phyloP scores from a whole-genome alignment of 1,140 invertebrate genomes.

The Temnothorax curvispinosus region DNA sequence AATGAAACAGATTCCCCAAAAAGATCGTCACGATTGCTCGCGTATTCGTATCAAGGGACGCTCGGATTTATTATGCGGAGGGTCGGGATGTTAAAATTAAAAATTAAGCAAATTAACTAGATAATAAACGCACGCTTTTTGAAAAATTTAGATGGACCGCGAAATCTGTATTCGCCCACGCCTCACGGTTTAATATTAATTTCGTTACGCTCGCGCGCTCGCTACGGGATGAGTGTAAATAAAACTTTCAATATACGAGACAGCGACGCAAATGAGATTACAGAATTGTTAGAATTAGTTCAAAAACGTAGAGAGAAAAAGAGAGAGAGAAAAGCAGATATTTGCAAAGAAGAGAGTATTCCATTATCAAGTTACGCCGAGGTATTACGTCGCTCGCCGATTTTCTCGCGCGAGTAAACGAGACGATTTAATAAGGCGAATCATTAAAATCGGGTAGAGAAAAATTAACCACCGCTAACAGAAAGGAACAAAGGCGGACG shows the following conservation, averaged over 20 bases:
- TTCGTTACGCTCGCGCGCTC: background rate
- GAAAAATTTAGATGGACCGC: conserved; percentile 7
- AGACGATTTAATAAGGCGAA: conserved; percentile 38
- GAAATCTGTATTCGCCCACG: conserved; percentile 29
- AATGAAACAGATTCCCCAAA: background rate
- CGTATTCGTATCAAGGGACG: background rate
- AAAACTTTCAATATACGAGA: conserved; percentile 56
- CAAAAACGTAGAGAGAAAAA: background rate
- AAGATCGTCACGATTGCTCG: background rate
- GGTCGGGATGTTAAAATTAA: background rate
- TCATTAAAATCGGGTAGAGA: conserved; percentile 39
- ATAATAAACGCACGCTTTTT: background rate
- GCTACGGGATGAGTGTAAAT: background rate
- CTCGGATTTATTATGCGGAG: conserved; percentile 5
- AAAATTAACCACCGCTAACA: conserved; percentile 26
- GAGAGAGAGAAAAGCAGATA: background rate
- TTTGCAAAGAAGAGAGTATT: conserved; percentile 21
- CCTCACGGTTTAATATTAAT: conserved; percentile 49
- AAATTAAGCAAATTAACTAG: background rate
- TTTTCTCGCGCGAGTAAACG: conserved; percentile 29
- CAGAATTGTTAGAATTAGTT: conserved; percentile 23
- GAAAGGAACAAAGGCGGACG: background rate
- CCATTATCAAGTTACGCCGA: conserved; percentile 8
- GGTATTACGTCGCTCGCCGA: conserved; percentile 26
- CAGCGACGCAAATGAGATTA: conserved; percentile 50